phyloP scores from a whole-genome alignment of 2,797 vertebrate species.

The Chaunax sp. region DNA sequence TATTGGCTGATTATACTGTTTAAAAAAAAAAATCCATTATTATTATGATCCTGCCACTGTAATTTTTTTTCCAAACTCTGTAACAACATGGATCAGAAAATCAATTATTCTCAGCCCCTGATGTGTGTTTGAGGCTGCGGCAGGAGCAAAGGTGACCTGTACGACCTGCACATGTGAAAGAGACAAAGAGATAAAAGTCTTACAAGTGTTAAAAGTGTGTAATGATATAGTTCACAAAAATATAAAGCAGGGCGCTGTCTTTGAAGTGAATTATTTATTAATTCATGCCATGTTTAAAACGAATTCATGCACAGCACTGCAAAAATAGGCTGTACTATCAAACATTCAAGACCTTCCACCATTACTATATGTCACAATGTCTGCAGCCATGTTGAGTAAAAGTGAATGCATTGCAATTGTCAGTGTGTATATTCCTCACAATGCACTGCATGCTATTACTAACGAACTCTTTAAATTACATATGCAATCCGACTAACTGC shows the following conservation, averaged over 20 bases:
- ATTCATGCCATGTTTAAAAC: not conserved
- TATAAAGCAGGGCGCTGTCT: not conserved
- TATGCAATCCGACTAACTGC: too few species aligned
- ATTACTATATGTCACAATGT: not conserved
- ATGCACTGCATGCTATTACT: too few species aligned
- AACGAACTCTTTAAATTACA: too few species aligned
- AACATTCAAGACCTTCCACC: not conserved
- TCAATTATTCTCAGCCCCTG: slow-evolving; percentile 41
- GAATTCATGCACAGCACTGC: not conserved
- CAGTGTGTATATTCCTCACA: too few species aligned
- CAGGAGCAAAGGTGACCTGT: slow-evolving; percentile 33
- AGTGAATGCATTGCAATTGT: too few species aligned
- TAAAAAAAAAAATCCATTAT: too few species aligned
- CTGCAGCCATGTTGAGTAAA: too few species aligned
- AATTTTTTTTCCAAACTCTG: not conserved
- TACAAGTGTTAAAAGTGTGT: too few species aligned
- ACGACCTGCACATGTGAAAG: not conserved
- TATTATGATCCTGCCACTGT: too few species aligned
- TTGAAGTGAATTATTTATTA: not conserved
- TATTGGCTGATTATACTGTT: too few species aligned
- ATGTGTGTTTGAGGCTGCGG: slow-evolving; percentile 30
- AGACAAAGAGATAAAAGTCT: too few species aligned
- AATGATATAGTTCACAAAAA: too few species aligned
- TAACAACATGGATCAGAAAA: slow-evolving; percentile 17
- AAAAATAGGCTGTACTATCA: not conserved